phyloP scores from a whole-genome alignment of 2,888 invertebrate genomes.

The Zhuqinia jingwanae region DNA sequence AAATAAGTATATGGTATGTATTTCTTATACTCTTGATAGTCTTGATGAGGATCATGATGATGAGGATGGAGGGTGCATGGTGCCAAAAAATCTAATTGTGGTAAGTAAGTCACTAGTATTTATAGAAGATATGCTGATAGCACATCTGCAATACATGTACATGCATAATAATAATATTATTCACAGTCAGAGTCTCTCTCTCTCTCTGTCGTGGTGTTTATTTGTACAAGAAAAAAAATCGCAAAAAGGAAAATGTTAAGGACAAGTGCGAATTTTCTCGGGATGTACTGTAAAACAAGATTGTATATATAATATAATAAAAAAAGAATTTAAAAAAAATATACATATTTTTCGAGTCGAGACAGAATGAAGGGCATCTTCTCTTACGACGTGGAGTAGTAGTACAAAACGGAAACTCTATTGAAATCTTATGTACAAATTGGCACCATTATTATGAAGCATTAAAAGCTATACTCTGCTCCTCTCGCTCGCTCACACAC shows the following conservation, averaged over 20 bases:
- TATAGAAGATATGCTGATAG: slow-evolving; percentile 2
- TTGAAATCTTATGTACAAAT: background rate
- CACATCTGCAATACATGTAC: background rate
- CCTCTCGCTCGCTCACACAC: background rate
- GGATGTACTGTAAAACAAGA: no score
- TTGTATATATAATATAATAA: slow-evolving; percentile 10
- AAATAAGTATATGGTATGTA: background rate
- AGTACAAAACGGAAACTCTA: background rate
- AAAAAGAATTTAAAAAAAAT: slow-evolving; percentile 26
- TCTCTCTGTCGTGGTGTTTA: no score
- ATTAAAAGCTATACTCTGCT: background rate
- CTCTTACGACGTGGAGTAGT: slow-evolving; percentile 9
- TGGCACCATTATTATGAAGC: no score
- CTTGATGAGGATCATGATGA: background rate
- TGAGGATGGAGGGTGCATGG: slow-evolving; percentile 21
- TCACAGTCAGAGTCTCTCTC: no score
- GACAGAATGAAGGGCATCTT: slow-evolving; percentile 34
- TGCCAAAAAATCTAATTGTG: slow-evolving; percentile 67
- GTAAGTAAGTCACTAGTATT: slow-evolving; percentile 61
- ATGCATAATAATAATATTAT: background rate
- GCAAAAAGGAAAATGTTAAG: slow-evolving; percentile 59
- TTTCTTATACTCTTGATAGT: no score
- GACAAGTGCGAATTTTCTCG: slow-evolving; percentile 60
- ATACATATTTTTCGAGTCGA: slow-evolving; percentile 10
- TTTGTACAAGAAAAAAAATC: slow-evolving; percentile 17